phyloP scores from a whole-genome alignment of 64 coral and sea anemone species.

The Pachyseris speciosa region DNA sequence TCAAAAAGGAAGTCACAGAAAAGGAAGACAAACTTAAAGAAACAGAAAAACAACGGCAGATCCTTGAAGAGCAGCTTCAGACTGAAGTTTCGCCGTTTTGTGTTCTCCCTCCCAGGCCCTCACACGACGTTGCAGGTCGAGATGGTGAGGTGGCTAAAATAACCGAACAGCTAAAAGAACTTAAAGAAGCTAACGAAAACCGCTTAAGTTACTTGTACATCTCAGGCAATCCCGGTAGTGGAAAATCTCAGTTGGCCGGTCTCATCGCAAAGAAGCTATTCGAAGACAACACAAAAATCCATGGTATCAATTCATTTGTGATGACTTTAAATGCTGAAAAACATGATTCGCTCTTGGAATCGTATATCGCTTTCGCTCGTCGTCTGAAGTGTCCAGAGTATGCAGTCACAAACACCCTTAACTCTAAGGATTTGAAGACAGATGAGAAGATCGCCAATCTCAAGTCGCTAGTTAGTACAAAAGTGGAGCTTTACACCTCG shows the following conservation, averaged over 20 bases:
- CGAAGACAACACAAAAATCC: neutral
- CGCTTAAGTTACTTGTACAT: constrained; percentile 20
- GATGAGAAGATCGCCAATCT: too few species aligned
- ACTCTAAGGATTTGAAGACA: neutral
- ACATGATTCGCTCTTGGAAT: neutral
- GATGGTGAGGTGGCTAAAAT: constrained; percentile 1
- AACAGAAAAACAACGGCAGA: constrained; percentile 19
- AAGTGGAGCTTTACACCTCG: too few species aligned
- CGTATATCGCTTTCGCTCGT: neutral
- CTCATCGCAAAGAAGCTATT: constrained; percentile 6
- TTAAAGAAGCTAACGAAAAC: neutral
- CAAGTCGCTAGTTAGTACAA: too few species aligned
- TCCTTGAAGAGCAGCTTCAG: constrained; percentile 1
- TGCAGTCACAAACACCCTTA: neutral
- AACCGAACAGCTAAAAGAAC: neutral
- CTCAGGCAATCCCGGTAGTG: constrained; percentile 58
- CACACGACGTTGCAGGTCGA: neutral
- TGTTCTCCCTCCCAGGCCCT: constrained; percentile 20
- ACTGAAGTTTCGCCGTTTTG: neutral
- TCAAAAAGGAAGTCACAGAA: too few species aligned
- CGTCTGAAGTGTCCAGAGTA: neutral
- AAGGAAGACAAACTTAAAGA: too few species aligned
- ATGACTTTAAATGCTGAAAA: neutral
- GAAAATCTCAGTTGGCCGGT: constrained; percentile 44
- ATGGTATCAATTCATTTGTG: neutral